Evolutionary conservation across 2,797 vertebrate genomes (phyloP).

Genomic region (Pseudopleuronectes americanus): DNA sequence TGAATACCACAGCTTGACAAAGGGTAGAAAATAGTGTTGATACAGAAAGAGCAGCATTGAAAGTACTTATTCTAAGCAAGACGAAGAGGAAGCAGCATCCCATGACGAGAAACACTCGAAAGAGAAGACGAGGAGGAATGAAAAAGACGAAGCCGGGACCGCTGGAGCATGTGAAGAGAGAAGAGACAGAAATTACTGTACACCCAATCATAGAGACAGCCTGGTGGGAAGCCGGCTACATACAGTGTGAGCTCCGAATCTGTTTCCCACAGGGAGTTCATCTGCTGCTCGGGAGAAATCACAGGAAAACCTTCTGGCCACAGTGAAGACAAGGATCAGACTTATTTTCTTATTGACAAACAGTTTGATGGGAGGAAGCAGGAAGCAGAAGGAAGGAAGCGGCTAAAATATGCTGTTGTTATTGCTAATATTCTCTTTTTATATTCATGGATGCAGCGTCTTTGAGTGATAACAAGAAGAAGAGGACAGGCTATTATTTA

Average conservation of each 20-base stretch:
- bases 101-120: constrained; percentile 26
- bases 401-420: not conserved
- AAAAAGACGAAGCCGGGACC: constrained; percentile 40
- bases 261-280: constrained; percentile 67
- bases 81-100: constrained; percentile 34
- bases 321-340: constrained; percentile 52
- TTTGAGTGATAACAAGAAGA: constrained; percentile 16
- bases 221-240: constrained; percentile 39
- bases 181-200: constrained; percentile 23
- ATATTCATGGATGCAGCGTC: not conserved
- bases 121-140: constrained; percentile 19
- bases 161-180: constrained; percentile 43
- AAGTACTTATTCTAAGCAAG: constrained; percentile 33
- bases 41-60: constrained; percentile 23
- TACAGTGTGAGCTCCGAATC: constrained; percentile 53
- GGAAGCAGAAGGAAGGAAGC: not conserved
- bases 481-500: constrained; percentile 1
- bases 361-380: constrained; percentile 20
- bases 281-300: constrained; percentile 50
- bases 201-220: constrained; percentile 48
- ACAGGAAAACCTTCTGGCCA: constrained; percentile 47
- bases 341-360: constrained; percentile 49
- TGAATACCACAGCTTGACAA: constrained; percentile 43
- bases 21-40: constrained; percentile 23
- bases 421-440: not conserved